These are phyloP conservation scores for Sebastes hubbsi DNA, from an alignment of 2,797 vertebrate species.

Conservation along the genomic window DNA sequence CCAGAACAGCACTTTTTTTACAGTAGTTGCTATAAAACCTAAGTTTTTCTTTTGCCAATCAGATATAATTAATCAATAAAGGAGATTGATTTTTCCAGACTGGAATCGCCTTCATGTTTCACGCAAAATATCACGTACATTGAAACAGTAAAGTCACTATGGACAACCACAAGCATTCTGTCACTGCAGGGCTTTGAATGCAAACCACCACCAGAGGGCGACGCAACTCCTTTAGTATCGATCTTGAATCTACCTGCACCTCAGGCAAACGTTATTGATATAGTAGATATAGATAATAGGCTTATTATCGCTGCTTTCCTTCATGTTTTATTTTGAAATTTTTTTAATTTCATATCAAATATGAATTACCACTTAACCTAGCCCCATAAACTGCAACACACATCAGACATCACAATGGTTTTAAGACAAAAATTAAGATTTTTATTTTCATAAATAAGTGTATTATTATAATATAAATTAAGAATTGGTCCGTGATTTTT, in stretches of 20 bases:
- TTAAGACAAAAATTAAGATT: no score
- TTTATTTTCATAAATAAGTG: no score
- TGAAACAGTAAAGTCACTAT: not conserved
- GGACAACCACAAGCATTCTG: not conserved
- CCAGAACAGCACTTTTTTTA: not conserved
- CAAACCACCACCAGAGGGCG: not conserved
- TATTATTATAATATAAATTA: no score
- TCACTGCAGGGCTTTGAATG: not conserved
- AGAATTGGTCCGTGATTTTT: fast-evolving
- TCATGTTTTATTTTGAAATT: no score
- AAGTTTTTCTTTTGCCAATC: not conserved
- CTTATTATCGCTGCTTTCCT: no score
- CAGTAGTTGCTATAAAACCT: not conserved
- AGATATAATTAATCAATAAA: not conserved
- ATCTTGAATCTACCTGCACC: not conserved
- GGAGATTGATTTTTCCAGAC: not conserved
- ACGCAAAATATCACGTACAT: not conserved
- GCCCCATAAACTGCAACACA: no score
- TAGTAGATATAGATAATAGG: no score
- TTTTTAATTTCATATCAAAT: no score
- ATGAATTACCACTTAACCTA: no score
- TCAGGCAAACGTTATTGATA: not conserved
- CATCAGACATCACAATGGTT: no score
- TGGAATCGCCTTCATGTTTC: not conserved
- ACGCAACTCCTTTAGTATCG: not conserved